Base-by-base conservation (phyloP, 2,888 invertebrate species). In the Seira ritae region DNA sequence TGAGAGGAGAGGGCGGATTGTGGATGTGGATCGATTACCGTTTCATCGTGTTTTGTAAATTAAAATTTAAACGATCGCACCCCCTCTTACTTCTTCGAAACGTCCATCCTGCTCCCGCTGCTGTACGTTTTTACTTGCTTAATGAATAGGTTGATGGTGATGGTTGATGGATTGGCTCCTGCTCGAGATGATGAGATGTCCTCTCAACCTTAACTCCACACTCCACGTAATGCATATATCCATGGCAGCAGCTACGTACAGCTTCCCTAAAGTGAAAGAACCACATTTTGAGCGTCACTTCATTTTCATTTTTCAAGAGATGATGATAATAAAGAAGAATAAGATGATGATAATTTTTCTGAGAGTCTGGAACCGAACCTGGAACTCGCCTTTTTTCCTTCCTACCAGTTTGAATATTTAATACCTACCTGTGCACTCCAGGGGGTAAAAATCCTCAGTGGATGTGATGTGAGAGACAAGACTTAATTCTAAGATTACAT, bases 361-460 rank as follows among this genome's bases (percentile, higher is more conserved):
- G 31, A 62, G 72, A 4, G 3, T 31, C 31, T 31, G n/a, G n/a
- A n/a, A n/a, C n/a, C n/a, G n/a, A n/a, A n/a, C 24, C 55, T 24
- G 55, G 50, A 37, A 55, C 20, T 15, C 23, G 71, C 23, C 23
- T 46, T n/a, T 50, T 60, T 62, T 50, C 20, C 23, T 31, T 74
- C 74, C 74, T 74, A 55, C 68, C 50, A 50, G 55, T 55, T 50
- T 68, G 68, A n/a, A 68, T 76, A 50, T 76, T 76, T 76, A 68
- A 68, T 76, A 76, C 76, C 76, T 76, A 50, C 76, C 50, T 76
- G 69, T 17, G 15, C 15, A 23, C 76, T 20, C 4, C 68, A 76
- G 76, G 76, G 68, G 76, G 76, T 76, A 55, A 46, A 31, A 31
- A 31, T 31, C 31, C 8, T 31, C 3, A 31, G 31, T 31, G 31